Percentiles rank a stretch among this genome's conserved stretches.
These are phyloP conservation scores for Melanaphis sacchari DNA, from an alignment of 1,140 invertebrate species.

Conservation along the genomic window DNA sequence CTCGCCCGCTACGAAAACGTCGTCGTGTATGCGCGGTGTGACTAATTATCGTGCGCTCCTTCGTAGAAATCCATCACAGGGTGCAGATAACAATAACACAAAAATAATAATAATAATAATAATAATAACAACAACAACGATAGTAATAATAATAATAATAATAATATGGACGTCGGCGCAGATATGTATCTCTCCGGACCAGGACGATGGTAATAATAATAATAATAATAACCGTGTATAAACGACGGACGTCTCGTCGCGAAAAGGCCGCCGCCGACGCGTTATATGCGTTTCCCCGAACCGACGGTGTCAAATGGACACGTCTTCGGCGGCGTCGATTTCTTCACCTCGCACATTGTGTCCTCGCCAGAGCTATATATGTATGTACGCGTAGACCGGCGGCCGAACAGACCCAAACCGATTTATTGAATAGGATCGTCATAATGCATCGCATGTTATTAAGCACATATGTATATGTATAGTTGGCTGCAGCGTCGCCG, in stretches of 20 bases:
- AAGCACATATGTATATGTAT: too few relatives aligned
- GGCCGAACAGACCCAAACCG: background rate
- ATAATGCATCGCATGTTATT: too few relatives aligned
- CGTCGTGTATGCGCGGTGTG: background rate
- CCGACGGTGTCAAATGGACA: constrained; percentile 42
- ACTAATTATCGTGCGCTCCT: background rate
- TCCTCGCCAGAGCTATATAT: background rate
- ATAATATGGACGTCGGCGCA: background rate
- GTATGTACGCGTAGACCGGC: background rate
- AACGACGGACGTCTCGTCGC: background rate
- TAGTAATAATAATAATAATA: background rate
- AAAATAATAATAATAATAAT: background rate
- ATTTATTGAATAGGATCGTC: background rate
- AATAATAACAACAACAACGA: background rate
- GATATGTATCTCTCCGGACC: background rate
- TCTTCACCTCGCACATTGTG: constrained; percentile 20
- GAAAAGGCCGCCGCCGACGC: background rate
- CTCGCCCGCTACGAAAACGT: background rate
- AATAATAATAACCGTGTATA: background rate
- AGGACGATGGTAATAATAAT: background rate
- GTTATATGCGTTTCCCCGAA: constrained; percentile 28
- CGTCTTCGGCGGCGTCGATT: constrained; percentile 29
- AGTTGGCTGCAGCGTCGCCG: background rate
- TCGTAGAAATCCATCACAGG: background rate
- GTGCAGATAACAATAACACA: background rate